Percentiles rank a stretch among this genome's conserved stretches.
Evolutionary conservation across 2,113 vertebrate species (phyloP).

Genomic region (Oriolus oriolus): DNA sequence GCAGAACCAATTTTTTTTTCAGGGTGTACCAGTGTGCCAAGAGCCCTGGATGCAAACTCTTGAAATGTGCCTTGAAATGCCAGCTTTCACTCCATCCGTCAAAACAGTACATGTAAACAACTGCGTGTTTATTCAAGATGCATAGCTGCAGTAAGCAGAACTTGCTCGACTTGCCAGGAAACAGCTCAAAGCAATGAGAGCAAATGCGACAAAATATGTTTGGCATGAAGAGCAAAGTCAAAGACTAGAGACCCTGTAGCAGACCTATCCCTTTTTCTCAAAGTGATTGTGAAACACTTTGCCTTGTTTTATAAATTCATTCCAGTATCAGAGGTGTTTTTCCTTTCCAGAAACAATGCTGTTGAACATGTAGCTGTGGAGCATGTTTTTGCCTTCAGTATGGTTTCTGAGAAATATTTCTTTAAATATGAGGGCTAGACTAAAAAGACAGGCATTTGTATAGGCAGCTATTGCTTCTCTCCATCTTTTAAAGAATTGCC

Average conservation of each 20-base stretch:
- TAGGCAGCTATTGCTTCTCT: neutral
- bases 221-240: neutral
- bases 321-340: neutral
- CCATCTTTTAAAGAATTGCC: neutral
- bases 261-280: neutral
- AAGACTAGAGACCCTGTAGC: neutral
- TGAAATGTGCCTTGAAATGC: constrained; percentile 17
- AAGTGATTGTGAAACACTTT: neutral
- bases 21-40: neutral
- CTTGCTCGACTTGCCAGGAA: neutral
- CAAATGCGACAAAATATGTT: neutral
- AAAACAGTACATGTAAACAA: constrained; percentile 10
- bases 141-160: constrained; percentile 2
- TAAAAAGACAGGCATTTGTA: neutral
- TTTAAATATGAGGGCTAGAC: neutral
- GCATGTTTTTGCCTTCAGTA: neutral
- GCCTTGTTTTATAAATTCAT: neutral
- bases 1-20: neutral
- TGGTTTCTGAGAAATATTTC: neutral
- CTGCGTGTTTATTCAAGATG: constrained; percentile 5
- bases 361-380: neutral
- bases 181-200: neutral
- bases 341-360: neutral
- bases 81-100: constrained; percentile 30
- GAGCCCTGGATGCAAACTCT: neutral